Base-by-base conservation (phyloP, 2,797 vertebrate genomes). In the Danio kyathit region DNA sequence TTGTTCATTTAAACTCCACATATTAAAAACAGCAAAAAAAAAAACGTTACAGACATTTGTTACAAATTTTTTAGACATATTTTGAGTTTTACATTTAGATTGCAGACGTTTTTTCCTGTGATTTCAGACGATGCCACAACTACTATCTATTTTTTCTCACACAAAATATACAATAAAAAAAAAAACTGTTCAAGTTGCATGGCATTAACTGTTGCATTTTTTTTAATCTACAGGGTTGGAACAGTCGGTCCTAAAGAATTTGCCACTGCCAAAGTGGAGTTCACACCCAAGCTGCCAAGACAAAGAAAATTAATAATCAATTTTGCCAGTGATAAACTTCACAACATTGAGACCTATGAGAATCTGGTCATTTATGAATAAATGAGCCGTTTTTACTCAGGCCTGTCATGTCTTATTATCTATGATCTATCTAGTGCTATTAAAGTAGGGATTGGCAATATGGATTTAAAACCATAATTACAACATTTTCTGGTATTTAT, bases 281-380 rank as follows among this genome's bases (percentile, higher is more conserved):
- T 98, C 38, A 84, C 85, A 57, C 96, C 97, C 0, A 87, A 7
- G 10, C 83, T 79, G 0, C 5, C 79, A 0, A 96, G 97, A 69
- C 84, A 89, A 19, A 90, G 74, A 17, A 93, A 95, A 84, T 91
- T 98, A 76, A 84, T 97, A 88, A 96, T 96, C 79, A 93, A 95
- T 89, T 97, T 99, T 9, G 89, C 96, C 78, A 96, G 96, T 0
- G 83, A 96, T 91, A 94, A 91, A 86, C 90, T 98, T 80, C 91
- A 78, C 1, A 94, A 95, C 8, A 93, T 98, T 86, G 96, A 95
- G 87, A 93, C 91, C 80, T 95, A 87, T 85, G 89, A 93, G 83
- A 94, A 92, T 0, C 76, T 97, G 84, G 92, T 93, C 61, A 91
- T 98, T 0, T 91, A 86, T 9, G 81, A 89, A 87, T 80, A 52